These are phyloP conservation scores for Gavialis gangeticus DNA, from an alignment of 2,113 vertebrate genomes.

Conservation along the genomic window DNA sequence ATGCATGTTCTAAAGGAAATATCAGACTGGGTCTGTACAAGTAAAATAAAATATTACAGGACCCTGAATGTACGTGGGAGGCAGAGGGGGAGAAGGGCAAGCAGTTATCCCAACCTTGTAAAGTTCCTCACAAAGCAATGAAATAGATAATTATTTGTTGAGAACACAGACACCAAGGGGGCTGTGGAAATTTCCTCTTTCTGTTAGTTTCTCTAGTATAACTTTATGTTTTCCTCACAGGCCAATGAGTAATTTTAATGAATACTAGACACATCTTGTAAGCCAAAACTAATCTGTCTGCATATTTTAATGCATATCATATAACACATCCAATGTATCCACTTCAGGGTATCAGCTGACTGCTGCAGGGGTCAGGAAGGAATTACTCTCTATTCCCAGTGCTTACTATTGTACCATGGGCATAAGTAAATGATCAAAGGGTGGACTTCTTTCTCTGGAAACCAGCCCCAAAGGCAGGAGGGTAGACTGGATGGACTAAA, in stretches of 20 bases:
- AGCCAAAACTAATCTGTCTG: neutral
- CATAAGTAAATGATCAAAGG: neutral
- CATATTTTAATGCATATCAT: neutral
- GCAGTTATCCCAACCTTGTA: neutral
- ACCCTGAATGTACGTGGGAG: neutral
- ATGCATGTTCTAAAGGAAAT: slow-evolving; percentile 37
- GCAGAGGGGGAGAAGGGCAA: neutral
- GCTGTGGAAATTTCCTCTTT: slow-evolving; percentile 39
- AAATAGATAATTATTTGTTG: slow-evolving; percentile 44
- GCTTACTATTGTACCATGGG: neutral
- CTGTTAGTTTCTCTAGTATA: slow-evolving; percentile 32
- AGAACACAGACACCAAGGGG: slow-evolving; percentile 31
- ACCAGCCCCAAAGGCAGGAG: neutral
- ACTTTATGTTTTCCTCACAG: slow-evolving; percentile 43
- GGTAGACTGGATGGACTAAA: neutral
- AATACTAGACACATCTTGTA: slow-evolving; percentile 29
- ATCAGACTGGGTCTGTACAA: neutral
- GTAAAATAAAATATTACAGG: neutral
- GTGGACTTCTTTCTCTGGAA: neutral
- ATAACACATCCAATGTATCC: neutral
- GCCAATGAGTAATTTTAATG: slow-evolving; percentile 53
- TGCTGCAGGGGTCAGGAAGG: neutral
- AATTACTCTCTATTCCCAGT: neutral
- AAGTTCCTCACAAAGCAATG: slow-evolving; percentile 35
- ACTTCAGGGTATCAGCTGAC: neutral